Conservation (phyloP, 2,888 invertebrate genomes). For the Acleris emargana region DNA sequence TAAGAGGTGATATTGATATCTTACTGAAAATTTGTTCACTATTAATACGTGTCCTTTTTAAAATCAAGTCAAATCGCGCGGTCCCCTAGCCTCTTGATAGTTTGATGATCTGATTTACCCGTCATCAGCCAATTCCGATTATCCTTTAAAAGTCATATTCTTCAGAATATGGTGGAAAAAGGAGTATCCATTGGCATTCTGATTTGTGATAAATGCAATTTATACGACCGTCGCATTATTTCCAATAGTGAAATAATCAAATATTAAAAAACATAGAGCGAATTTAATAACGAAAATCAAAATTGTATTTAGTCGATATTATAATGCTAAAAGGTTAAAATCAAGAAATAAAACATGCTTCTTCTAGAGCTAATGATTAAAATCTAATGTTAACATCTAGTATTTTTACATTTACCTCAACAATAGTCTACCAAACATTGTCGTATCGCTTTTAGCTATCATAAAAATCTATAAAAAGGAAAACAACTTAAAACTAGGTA, state of each 20-base stretch:
- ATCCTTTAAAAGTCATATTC: slow-evolving; percentile 70
- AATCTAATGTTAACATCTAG: slow-evolving; percentile 15
- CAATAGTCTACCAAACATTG: slow-evolving; percentile 73
- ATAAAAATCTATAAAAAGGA: slow-evolving; percentile 58
- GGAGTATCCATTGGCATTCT: slow-evolving; percentile 46
- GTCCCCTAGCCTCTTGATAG: slow-evolving; percentile 52
- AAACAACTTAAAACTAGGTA: slow-evolving; percentile 56
- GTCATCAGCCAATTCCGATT: slow-evolving; percentile 56
- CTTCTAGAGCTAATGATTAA: slow-evolving; percentile 39
- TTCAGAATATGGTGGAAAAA: slow-evolving; percentile 69
- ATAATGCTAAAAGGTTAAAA: slow-evolving; percentile 63
- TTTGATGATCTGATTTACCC: slow-evolving; percentile 58
- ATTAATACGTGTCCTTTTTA: slow-evolving; percentile 63
- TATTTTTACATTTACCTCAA: slow-evolving; percentile 71
- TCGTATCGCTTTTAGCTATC: slow-evolving; percentile 75
- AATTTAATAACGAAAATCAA: slow-evolving; percentile 47
- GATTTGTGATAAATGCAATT: slow-evolving; percentile 28
- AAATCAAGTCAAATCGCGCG: slow-evolving; percentile 69
- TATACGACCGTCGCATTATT: slow-evolving; percentile 34
- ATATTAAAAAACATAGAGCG: slow-evolving; percentile 61
- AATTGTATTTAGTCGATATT: slow-evolving; percentile 50
- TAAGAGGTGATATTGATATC: slow-evolving; percentile 6
- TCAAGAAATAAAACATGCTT: slow-evolving; percentile 80
- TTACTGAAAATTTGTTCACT: slow-evolving; percentile 42
- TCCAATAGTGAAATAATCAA: slow-evolving; percentile 61